These are phyloP conservation scores for Caenorhabditis sp. DNA, from an alignment of 2,888 invertebrate species.

Conservation along the genomic window DNA sequence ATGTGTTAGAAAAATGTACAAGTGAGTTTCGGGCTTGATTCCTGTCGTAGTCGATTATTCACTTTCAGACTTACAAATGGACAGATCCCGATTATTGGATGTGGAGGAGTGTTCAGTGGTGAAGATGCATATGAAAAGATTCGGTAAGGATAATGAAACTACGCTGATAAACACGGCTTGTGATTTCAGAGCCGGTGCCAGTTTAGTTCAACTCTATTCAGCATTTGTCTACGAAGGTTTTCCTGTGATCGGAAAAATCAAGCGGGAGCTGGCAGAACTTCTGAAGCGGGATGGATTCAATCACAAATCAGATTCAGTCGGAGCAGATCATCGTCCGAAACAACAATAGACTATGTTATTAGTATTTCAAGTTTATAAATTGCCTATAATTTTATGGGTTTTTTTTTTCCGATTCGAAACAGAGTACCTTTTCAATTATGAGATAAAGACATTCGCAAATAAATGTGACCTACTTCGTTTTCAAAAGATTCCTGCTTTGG, in stretches of 20 bases:
- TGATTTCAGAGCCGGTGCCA: conserved; percentile 89
- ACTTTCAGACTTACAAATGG: conserved; percentile 83
- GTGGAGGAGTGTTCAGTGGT: conserved; percentile 94
- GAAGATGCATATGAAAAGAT: conserved; percentile 90
- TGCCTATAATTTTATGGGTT: conserved; percentile 28
- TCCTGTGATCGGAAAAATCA: conserved; percentile 82
- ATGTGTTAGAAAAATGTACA: conserved; percentile 92
- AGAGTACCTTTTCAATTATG: conserved; percentile 35
- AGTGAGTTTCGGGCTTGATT: conserved; percentile 68
- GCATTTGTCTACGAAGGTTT: conserved; percentile 83
- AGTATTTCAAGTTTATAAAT: conserved; percentile 10
- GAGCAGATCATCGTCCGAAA: conserved; percentile 74
- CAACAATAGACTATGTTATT: conserved; percentile 52
- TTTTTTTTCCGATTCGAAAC: conserved; percentile 15
- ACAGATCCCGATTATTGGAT: conserved; percentile 92
- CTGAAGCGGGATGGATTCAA: conserved; percentile 79
- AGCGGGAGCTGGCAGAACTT: conserved; percentile 81
- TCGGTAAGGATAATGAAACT: conserved; percentile 83
- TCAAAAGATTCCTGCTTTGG: too few relatives aligned
- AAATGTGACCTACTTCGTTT: too few relatives aligned
- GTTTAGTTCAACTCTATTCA: conserved; percentile 91
- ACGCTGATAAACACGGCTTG: neutral
- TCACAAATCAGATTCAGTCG: conserved; percentile 80
- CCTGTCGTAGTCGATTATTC: neutral
- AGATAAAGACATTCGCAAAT: too few relatives aligned